Evolutionary conservation across 2,888 invertebrate genomes (phyloP), one percentile per base, ranked within the genome.

Genomic region (Leucophenga montana): DNA sequence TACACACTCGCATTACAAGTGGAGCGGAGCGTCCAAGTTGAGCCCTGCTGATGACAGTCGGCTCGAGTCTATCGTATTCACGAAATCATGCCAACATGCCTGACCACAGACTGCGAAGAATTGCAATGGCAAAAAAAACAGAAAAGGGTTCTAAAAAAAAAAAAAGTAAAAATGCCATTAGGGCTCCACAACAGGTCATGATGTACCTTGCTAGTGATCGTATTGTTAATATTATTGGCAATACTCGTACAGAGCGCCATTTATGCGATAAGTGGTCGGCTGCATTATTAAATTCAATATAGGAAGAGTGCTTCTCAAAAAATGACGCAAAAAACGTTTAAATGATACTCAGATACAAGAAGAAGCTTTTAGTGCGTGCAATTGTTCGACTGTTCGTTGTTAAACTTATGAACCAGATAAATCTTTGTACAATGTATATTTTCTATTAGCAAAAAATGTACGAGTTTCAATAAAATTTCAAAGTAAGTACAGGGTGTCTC

Each of bases 241-340:
- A 9, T 27, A 14, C 31, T 14, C n/a, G 59, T 31, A 39, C 39
- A 39, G 11, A 39, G 39, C 39, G 39, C 39, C 39, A 11, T 39
- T 39, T 39, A 11, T 22, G 18, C 50, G 46, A 44, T 61, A 61
- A 61, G 46, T 64, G 62, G 20, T 39, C 39, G 39, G 13, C 62
- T 33, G 62, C 46, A n/a, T 64, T 64, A 64, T 48, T 64, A 64
- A 64, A 64, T 50, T 18, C 39, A 39, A 39, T 48, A 64, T 22
- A 64, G 22, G 46, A 18, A 48, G 44, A 64, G 20, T 79, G 61
- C 20, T 80, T 71, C 57, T 76, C n/a, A n/a, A n/a, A 76, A 80
- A 81, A 78, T 81, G 82, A 81, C 81, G 83, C 79, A 81, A 83
- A 80, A 82, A 80, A 77, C 77, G 78, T 72, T 84, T 73, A 83